Evolutionary conservation across 92 coral and sea anemone genomes (phyloP), one percentile per base, ranked within the genome.

Genomic region (Desmophyllum pertusum): DNA sequence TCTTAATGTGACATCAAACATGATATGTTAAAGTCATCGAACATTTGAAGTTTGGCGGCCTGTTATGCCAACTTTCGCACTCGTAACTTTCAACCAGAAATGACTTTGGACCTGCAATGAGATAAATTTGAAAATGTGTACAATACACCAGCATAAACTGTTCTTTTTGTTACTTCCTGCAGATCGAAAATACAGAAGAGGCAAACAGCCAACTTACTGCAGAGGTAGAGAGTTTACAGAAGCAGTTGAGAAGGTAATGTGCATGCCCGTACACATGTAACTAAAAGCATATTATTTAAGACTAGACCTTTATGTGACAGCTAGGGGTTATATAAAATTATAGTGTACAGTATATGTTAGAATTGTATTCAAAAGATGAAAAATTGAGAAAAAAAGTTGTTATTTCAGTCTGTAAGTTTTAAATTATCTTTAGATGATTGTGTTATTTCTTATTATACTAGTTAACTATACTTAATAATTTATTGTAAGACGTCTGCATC

Each of bases 101-200:
- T n/a, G n/a, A n/a, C n/a, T n/a, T n/a, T n/a, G n/a, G n/a, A n/a
- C n/a, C n/a, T n/a, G n/a, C n/a, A n/a, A n/a, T n/a, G n/a, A n/a
- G n/a, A n/a, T n/a, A n/a, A n/a, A n/a, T n/a, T n/a, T n/a, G n/a
- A n/a, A n/a, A n/a, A n/a, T n/a, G n/a, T n/a, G n/a, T n/a, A n/a
- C n/a, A n/a, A n/a, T n/a, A n/a, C n/a, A 37, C 21, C 40, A 10
- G 25, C 45, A 0, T 30, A 10, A 31, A 8, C 15, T 27, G 19
- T 11, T 48, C 73, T 62, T 43, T 27, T 52, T 61, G 10, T 35
- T 64, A 31, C 68, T 38, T 27, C 51, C 8, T 25, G 0, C 79
- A 96, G 99, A 89, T 96, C 97, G 99, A 96, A 63, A 89, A 85
- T 50, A 89, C 99, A 17, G 99, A 96, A 43, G 99, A 96, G 78